A percentile compares a stretch with the other conserved stretches of the same genome.
These are phyloP conservation scores for Samia ricini DNA, from an alignment of 1,140 invertebrate genomes.

Conservation along the genomic window DNA sequence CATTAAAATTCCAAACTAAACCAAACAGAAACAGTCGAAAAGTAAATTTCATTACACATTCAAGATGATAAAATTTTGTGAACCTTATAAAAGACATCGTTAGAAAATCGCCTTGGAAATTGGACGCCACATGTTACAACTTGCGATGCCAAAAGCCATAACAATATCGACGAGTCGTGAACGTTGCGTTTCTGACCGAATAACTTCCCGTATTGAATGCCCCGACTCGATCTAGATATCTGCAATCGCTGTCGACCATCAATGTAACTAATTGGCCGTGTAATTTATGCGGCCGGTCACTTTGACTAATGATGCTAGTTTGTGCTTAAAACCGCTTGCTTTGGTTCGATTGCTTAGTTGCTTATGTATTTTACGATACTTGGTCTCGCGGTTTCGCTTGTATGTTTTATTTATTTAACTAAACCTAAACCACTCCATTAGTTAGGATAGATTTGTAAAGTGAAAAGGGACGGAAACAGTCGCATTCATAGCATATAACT, in stretches of 20 bases:
- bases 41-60: background rate
- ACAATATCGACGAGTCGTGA: background rate
- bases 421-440: too few relatives aligned
- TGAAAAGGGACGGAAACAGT: too few relatives aligned
- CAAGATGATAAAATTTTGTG: background rate
- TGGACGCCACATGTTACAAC: background rate
- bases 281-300: conserved; percentile 51
- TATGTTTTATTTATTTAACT: background rate
- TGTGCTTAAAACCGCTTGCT: conserved; percentile 25
- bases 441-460: too few relatives aligned
- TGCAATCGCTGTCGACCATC: conserved; percentile 44
- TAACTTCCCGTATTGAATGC: conserved; percentile 16
- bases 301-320: conserved; percentile 46
- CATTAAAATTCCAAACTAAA: background rate
- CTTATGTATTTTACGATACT: background rate
- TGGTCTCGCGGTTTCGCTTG: background rate
- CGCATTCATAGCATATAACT: too few relatives aligned
- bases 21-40: background rate
- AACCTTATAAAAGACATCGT: background rate
- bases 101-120: conserved; percentile 1
- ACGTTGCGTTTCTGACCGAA: conserved; percentile 1
- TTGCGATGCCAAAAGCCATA: background rate
- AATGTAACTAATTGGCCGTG: conserved; percentile 59
- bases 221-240: conserved; percentile 35
- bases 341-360: background rate